Percentiles rank a stretch among this genome's conserved stretches.
Evolutionary conservation across 1,140 invertebrate genomes (phyloP).

Genomic region (Tetramorium alpestre): DNA sequence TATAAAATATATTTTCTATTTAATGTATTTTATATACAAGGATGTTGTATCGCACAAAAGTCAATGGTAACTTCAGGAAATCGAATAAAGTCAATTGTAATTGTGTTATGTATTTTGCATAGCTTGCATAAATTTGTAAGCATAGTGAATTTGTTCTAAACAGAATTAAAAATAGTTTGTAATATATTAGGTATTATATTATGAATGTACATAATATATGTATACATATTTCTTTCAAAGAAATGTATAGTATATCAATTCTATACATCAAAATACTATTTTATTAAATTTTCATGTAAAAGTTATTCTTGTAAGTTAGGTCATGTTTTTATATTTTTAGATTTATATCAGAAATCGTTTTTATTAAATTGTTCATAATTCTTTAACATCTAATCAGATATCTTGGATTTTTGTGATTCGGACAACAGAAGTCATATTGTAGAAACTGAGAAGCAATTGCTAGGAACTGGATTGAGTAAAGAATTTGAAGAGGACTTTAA

Average conservation of each 20-base stretch:
- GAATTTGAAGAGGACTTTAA: conserved; percentile 89
- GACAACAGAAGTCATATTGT: conserved; percentile 89
- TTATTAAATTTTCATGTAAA: background rate
- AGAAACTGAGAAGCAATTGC: conserved; percentile 88
- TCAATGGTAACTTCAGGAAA: too few relatives aligned
- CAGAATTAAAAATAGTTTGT: background rate
- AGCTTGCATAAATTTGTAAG: background rate
- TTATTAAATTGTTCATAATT: conserved; percentile 35
- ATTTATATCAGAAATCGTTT: background rate
- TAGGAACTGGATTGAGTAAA: conserved; percentile 87
- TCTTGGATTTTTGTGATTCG: conserved; percentile 92
- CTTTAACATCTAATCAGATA: conserved; percentile 85
- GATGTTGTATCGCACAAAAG: too few relatives aligned
- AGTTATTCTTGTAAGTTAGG: conserved; percentile 25
- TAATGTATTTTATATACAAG: too few relatives aligned
- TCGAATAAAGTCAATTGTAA: too few relatives aligned
- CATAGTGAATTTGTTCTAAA: background rate
- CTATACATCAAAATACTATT: background rate
- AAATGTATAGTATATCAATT: background rate
- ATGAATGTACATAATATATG: background rate
- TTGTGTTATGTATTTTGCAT: background rate
- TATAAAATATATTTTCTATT: too few relatives aligned
- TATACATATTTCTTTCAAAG: background rate
- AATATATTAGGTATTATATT: background rate
- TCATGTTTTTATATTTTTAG: conserved; percentile 18